Conservation (phyloP, 2,797 vertebrate species). For the Graptemys geographica region DNA sequence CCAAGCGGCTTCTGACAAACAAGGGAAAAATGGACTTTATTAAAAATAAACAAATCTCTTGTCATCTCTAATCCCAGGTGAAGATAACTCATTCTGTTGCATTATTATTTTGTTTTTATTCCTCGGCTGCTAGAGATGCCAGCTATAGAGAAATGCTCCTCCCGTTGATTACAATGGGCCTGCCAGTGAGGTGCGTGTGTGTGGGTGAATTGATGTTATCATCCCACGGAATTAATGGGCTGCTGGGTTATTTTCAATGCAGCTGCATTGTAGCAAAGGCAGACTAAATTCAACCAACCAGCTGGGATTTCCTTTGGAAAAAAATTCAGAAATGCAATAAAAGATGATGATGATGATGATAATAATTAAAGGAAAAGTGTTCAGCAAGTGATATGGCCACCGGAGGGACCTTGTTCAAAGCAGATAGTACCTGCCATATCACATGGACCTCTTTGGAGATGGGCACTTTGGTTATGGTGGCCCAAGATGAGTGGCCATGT, state of each 20-base stretch:
- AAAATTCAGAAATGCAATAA: not conserved
- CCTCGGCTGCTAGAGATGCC: not conserved
- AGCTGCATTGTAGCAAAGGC: conserved; percentile 47
- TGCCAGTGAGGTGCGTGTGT: not conserved
- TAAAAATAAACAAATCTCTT: conserved; percentile 58
- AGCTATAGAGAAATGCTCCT: conserved; percentile 48
- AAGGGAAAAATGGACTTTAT: conserved; percentile 61
- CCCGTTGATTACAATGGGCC: conserved; percentile 38
- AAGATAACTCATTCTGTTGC: conserved; percentile 65
- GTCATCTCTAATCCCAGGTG: conserved; percentile 61
- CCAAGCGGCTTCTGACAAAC: conserved; percentile 66
- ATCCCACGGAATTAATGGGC: conserved; percentile 68
- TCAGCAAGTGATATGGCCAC: not conserved
- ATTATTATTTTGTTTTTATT: conserved; percentile 48
- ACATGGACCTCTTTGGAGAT: fast-evolving
- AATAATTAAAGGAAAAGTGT: not conserved
- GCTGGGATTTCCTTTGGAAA: not conserved
- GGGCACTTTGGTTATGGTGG: too few species aligned
- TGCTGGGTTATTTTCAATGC: conserved; percentile 55
- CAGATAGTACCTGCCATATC: not conserved
- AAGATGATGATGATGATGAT: not conserved
- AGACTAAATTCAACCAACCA: conserved; percentile 36
- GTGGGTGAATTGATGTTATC: conserved; percentile 67
- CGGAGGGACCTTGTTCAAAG: not conserved
- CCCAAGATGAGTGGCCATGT: not conserved